A percentile compares a stretch with the other conserved stretches of the same genome.
Conservation (phyloP, 1,140 invertebrate species). For the Achatina immaculata region DNA sequence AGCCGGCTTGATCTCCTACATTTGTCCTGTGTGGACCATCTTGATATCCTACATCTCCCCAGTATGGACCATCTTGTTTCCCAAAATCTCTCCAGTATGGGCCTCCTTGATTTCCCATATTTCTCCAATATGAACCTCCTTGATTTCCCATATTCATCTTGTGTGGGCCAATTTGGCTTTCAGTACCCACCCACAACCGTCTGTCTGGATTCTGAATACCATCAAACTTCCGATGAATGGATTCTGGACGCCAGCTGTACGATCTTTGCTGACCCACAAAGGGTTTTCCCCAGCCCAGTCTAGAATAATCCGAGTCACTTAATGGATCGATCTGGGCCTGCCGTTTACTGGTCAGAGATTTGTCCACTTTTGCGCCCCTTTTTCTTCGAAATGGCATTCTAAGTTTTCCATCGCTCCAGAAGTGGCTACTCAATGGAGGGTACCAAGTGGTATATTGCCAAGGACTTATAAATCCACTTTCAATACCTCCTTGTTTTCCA, state of each 20-base stretch:
- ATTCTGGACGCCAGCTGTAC: neutral
- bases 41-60: too few species aligned
- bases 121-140: neutral
- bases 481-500: neutral
- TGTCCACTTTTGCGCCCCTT: neutral
- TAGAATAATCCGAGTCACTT: neutral
- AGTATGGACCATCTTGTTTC: too few species aligned
- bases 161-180: neutral
- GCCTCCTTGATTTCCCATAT: neutral
- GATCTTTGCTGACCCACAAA: neutral
- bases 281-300: neutral
- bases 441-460: neutral
- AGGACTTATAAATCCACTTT: neutral
- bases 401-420: neutral
- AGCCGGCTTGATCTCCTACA: too few species aligned
- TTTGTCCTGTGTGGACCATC: too few species aligned
- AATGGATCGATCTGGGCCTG: neutral
- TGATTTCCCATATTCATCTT: neutral
- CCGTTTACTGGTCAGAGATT: neutral
- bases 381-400: neutral
- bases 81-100: neutral
- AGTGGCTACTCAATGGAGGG: neutral
- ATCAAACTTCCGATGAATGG: neutral
- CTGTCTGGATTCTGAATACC: neutral
- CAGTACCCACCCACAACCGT: too few species aligned